These are phyloP conservation scores for Lepus timidus DNA, from an alignment of 2,113 vertebrate genomes.

Conservation along the genomic window DNA sequence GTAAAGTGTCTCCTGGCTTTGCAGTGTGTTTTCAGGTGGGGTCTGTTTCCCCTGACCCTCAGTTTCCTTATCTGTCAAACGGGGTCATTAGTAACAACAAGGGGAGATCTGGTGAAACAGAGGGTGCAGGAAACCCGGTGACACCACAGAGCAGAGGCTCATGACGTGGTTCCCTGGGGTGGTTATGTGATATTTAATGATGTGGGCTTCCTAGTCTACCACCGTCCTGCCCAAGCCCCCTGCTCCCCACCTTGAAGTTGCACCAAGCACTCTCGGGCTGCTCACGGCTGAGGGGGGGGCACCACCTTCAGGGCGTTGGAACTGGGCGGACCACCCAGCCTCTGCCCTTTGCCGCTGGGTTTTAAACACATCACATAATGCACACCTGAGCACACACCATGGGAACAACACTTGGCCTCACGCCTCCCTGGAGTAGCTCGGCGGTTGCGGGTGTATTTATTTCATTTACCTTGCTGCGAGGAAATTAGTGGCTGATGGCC, in stretches of 20 bases:
- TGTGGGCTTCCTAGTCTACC: not conserved
- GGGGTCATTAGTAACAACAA: not conserved
- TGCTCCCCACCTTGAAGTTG: not conserved
- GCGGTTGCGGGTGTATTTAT: not conserved
- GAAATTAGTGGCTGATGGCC: not conserved
- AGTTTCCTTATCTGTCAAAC: constrained; percentile 13
- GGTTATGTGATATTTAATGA: not conserved
- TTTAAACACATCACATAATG: not conserved
- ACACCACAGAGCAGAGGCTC: not conserved
- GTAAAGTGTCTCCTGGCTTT: not conserved
- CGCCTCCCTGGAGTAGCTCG: not conserved
- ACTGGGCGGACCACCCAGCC: not conserved
- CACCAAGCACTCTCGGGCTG: fast-evolving
- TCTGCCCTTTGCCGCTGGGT: not conserved
- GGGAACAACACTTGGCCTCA: constrained; percentile 35
- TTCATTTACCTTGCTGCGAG: constrained; percentile 60
- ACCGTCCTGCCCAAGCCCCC: not conserved
- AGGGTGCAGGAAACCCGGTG: fast-evolving
- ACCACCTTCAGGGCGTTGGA: not conserved
- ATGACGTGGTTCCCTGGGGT: not conserved
- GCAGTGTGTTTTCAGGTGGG: not conserved
- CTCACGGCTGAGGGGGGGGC: not conserved
- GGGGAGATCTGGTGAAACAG: not conserved
- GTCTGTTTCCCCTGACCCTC: not conserved
- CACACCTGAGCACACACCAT: not conserved